Conservation (phyloP, 2,113 vertebrate species). For the Leucoraja erinaceus region DNA sequence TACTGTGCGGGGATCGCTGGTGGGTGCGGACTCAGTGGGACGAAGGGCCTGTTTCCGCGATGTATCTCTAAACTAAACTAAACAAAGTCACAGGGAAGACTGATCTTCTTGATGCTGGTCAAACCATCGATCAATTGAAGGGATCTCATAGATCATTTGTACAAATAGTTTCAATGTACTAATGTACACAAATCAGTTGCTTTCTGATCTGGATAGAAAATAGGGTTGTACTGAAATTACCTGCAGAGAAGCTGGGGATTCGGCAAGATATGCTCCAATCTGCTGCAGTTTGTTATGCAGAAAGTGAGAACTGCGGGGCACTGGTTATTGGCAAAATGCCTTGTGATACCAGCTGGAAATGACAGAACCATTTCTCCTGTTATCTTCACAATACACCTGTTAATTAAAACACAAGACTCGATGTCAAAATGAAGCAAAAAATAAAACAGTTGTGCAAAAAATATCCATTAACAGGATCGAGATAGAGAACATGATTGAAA, state of each 20-base stretch:
- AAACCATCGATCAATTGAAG: not conserved
- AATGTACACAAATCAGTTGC: not conserved
- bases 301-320: conserved; percentile 83
- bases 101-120: not conserved
- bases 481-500: not conserved
- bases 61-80: no score
- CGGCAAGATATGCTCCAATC: conserved; percentile 90
- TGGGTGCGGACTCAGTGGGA: no score
- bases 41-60: no score
- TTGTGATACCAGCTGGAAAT: conserved; percentile 90
- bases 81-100: no score
- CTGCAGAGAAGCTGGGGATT: conserved; percentile 97
- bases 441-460: not conserved
- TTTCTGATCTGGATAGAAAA: not conserved
- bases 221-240: conserved; percentile 51
- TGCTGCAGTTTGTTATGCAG: conserved; percentile 80
- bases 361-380: conserved; percentile 95
- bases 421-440: not conserved
- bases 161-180: not conserved
- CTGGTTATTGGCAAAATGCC: conserved; percentile 87
- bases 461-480: not conserved
- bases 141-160: not conserved
- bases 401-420: conserved; percentile 39
- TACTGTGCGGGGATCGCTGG: no score
- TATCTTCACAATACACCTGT: conserved; percentile 91